These are phyloP conservation scores for Cylas formicarius DNA, from an alignment of 1,140 invertebrate species.

Conservation along the genomic window DNA sequence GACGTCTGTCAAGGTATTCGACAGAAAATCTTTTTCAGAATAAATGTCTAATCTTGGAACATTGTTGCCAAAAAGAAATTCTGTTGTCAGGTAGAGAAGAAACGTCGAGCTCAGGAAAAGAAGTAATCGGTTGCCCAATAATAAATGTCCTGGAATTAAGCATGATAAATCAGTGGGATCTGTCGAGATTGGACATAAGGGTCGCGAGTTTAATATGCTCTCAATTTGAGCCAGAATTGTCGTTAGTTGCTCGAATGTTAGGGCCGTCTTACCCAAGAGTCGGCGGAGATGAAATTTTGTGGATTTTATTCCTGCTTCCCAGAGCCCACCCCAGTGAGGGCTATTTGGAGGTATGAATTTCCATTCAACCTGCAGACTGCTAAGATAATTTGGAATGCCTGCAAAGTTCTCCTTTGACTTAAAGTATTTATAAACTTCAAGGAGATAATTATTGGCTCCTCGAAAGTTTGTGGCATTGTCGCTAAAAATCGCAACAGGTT, in stretches of 20 bases:
- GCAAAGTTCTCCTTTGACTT: not conserved
- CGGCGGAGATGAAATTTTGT: conserved; percentile 25
- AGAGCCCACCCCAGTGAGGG: conserved; percentile 29
- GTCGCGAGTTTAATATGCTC: conserved; percentile 33
- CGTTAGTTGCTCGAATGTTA: conserved; percentile 29
- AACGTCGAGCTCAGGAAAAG: conserved; percentile 23
- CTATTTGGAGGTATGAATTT: conserved; percentile 27
- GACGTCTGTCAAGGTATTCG: conserved; percentile 26
- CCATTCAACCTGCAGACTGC: conserved; percentile 22
- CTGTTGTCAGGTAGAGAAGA: conserved; percentile 1
- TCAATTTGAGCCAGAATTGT: conserved; percentile 30
- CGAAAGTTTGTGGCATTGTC: conserved; percentile 24
- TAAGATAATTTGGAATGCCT: conserved; percentile 6
- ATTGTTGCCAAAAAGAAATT: conserved; percentile 4
- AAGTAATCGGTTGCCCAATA: conserved; percentile 28
- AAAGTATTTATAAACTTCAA: conserved; percentile 3
- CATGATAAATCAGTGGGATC: conserved; percentile 24
- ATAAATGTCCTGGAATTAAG: conserved; percentile 38
- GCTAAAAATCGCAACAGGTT: conserved; percentile 24
- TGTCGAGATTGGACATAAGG: conserved; percentile 19
- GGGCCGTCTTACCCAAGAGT: conserved; percentile 17
- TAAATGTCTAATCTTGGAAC: conserved; percentile 16
- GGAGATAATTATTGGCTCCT: conserved; percentile 2
- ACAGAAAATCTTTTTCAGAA: conserved; percentile 28
- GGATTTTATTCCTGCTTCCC: conserved; percentile 29